Percentiles rank a stretch among this genome's conserved stretches.
Conservation (phyloP, 2,113 vertebrate species). For the Machaerirhynchus nigripectus region DNA sequence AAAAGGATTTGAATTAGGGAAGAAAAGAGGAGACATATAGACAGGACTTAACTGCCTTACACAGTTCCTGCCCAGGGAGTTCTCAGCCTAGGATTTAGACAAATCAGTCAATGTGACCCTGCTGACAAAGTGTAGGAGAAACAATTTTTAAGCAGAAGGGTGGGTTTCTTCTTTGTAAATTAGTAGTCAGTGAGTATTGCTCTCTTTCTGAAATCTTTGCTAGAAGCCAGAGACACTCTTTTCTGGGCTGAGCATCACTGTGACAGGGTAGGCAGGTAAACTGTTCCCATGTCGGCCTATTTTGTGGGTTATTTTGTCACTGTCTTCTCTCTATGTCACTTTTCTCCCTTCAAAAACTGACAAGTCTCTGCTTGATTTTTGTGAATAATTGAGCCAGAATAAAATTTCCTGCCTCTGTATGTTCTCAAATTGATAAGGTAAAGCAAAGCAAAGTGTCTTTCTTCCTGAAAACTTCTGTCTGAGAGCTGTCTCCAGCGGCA, state of each 20-base stretch:
- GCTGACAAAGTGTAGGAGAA: not conserved
- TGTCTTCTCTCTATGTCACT: conserved; percentile 42
- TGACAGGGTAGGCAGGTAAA: conserved; percentile 24
- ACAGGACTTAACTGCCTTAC: not conserved
- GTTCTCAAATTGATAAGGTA: conserved; percentile 33
- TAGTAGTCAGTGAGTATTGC: not conserved
- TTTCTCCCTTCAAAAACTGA: conserved; percentile 23
- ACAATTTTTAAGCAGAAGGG: not conserved
- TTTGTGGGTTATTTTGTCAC: conserved; percentile 40
- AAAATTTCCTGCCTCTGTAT: conserved; percentile 21
- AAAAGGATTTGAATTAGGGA: not conserved
- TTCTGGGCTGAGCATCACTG: not conserved
- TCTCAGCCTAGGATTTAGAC: not conserved
- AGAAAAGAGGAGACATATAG: not conserved
- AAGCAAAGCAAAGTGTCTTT: conserved; percentile 50
- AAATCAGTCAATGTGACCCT: not conserved
- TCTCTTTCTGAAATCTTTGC: not conserved
- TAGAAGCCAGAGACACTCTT: not conserved
- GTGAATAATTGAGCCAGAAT: conserved; percentile 38
- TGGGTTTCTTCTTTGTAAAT: not conserved
- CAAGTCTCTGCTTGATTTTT: conserved; percentile 29
- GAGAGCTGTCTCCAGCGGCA: conserved; percentile 18
- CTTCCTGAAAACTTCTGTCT: conserved; percentile 35
- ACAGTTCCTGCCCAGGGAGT: not conserved
- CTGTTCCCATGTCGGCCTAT: not conserved